Evolutionary conservation across 1,140 invertebrate species (phyloP), one percentile per base, ranked within the genome.

Genomic region (Mactra quadrangularis): DNA sequence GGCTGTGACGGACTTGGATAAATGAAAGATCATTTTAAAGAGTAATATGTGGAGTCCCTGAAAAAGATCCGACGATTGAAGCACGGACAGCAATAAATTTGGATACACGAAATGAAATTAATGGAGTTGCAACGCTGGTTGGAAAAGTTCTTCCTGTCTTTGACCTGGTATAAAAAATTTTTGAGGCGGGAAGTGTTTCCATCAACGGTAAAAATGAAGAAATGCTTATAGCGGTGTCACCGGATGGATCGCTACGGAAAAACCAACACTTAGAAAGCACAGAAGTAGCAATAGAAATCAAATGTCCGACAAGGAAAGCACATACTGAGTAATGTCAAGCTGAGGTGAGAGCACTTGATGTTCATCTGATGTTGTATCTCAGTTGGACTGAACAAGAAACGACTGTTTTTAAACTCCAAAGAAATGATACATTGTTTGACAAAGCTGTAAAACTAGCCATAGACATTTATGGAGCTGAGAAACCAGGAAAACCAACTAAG

Each of bases 21-120:
- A 4, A 41, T 62, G 29, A 71, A 57, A 35, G 45, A 79, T 29
- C 64, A 79, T 60, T 79, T 79, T 41, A 79, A 84, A 74, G 47
- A 33, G 77, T 53, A 53, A 2, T 79, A 27, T 79, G 83, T 41
- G 53, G 50, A n/a, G n/a, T 66, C 13, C n/a, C 68, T 29, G 35
- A 62, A 35, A 45, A 64, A 29, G 64, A 78, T 31, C 41, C 66
- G 7, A 47, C 59, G 1, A 19, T 19, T 25, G 3, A 27, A 19
- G 11, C 47, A 47, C 31, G 53, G 50, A 25, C 25, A 3, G 38
- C 59, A 3, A 84, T 84, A 47, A 0, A 66, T 25, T 35, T 74
- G 17, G 83, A 76, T 15, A 57, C 50, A 4, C 25, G 55, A 31
- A 74, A 62, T 31, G 70, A 84, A n/a, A 31, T 77, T 27, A 78